These are phyloP conservation scores for Dysmachus trigonus DNA, from an alignment of 2,888 invertebrate genomes.

Conservation along the genomic window DNA sequence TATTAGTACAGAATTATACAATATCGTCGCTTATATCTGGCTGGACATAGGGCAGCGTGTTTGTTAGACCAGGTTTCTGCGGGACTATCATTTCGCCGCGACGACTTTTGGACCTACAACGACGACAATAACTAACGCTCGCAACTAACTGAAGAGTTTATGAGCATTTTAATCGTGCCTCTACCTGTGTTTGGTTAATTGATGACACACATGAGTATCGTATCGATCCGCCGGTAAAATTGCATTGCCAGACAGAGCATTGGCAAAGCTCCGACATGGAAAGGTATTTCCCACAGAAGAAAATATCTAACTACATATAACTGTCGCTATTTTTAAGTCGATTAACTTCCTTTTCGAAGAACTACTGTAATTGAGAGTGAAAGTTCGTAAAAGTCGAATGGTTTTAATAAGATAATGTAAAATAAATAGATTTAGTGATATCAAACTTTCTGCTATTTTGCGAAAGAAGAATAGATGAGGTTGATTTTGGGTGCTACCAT, in stretches of 20 bases:
- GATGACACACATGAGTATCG: neutral
- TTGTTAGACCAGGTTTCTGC: neutral
- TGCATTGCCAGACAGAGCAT: neutral
- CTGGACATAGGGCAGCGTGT: neutral
- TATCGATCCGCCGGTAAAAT: neutral
- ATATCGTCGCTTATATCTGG: slow-evolving; percentile 11
- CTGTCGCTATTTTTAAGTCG: neutral
- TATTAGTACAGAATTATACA: slow-evolving; percentile 3
- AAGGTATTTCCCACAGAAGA: neutral
- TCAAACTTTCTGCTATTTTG: neutral
- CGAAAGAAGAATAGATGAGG: neutral
- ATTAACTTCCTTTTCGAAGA: neutral
- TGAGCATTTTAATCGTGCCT: neutral
- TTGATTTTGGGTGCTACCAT: neutral
- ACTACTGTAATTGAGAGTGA: neutral
- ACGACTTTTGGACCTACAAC: neutral
- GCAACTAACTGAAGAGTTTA: neutral
- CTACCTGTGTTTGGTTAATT: neutral
- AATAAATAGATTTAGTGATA: neutral
- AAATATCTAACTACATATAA: neutral
- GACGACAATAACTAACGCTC: neutral
- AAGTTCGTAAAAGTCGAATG: neutral
- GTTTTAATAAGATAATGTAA: neutral
- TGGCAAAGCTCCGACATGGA: neutral
- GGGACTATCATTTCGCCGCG: neutral